Evolutionary conservation across 2,888 invertebrate species (phyloP).

Genomic region (Idaea aversata): DNA sequence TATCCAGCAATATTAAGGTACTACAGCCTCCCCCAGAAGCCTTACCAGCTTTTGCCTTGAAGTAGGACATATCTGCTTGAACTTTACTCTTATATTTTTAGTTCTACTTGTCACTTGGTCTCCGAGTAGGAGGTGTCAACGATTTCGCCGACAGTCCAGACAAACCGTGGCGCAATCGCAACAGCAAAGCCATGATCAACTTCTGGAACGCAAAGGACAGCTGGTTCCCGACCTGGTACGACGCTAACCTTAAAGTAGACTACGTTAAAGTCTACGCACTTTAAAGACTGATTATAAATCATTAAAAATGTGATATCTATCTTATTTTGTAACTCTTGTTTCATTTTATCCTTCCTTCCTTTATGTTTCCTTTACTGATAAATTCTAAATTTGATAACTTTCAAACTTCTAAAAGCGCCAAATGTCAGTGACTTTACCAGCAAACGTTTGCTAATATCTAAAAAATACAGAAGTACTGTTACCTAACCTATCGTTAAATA

Average conservation of each 20-base stretch:
- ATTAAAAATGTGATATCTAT: conserved; percentile 21
- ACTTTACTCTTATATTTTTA: conserved; percentile 44
- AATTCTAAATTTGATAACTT: background rate
- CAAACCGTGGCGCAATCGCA: conserved; percentile 89
- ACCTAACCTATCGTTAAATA: too few species aligned
- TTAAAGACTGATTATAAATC: conserved; percentile 29
- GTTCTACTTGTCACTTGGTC: conserved; percentile 88
- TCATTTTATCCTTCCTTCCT: background rate
- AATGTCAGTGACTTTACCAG: too few species aligned
- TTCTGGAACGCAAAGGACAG: conserved; percentile 82
- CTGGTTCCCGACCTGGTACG: conserved; percentile 84
- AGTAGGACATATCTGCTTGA: too few species aligned
- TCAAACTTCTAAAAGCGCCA: background rate
- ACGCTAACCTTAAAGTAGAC: conserved; percentile 79
- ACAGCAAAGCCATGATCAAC: conserved; percentile 80
- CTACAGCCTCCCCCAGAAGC: too few species aligned
- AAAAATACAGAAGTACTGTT: too few species aligned
- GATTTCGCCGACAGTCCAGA: conserved; percentile 83
- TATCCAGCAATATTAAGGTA: too few species aligned
- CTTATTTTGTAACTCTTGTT: background rate
- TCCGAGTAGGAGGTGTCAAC: conserved; percentile 89
- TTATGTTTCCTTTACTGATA: background rate
- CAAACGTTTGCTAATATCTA: too few species aligned
- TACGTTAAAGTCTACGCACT: conserved; percentile 81
- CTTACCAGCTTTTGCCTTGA: too few species aligned